These are phyloP conservation scores for Subacronicta megacephala DNA, from an alignment of 2,888 invertebrate genomes.

Conservation along the genomic window DNA sequence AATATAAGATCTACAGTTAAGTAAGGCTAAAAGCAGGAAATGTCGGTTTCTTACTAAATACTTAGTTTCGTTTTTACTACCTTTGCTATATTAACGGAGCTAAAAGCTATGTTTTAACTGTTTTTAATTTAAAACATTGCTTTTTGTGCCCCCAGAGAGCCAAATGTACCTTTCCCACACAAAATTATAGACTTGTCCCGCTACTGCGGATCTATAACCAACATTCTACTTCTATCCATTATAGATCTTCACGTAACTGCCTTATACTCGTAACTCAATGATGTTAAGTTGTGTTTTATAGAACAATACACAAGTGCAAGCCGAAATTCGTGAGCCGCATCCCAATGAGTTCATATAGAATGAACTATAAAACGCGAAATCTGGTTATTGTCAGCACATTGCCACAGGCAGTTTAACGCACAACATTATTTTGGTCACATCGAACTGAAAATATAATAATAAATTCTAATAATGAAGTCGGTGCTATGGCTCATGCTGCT, in stretches of 20 bases:
- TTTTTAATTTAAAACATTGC: no score
- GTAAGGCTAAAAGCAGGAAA: no score
- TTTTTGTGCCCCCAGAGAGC: no score
- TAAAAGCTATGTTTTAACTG: no score
- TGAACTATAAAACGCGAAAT: slow-evolving; percentile 78
- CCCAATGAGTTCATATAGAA: slow-evolving; percentile 77
- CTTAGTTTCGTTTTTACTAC: no score
- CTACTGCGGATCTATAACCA: no score
- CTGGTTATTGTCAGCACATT: slow-evolving; percentile 66
- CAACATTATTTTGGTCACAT: slow-evolving; percentile 60
- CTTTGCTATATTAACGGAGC: no score
- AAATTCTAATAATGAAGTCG: slow-evolving; percentile 66
- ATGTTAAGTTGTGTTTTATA: slow-evolving; percentile 13
- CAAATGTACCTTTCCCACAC: no score
- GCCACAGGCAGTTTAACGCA: slow-evolving; percentile 64
- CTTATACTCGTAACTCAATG: slow-evolving; percentile 33
- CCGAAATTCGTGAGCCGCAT: slow-evolving; percentile 73
- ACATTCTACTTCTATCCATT: no score
- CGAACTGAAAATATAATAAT: slow-evolving; percentile 6
- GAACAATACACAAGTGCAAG: slow-evolving; percentile 67
- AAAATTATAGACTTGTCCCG: no score
- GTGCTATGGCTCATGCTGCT: slow-evolving; percentile 63
- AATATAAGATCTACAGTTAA: no score
- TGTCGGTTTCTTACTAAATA: no score
- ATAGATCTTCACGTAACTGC: slow-evolving; percentile 23